Evolutionary conservation across 2,888 invertebrate genomes (phyloP).

Genomic region (Endomychus coccineus): DNA sequence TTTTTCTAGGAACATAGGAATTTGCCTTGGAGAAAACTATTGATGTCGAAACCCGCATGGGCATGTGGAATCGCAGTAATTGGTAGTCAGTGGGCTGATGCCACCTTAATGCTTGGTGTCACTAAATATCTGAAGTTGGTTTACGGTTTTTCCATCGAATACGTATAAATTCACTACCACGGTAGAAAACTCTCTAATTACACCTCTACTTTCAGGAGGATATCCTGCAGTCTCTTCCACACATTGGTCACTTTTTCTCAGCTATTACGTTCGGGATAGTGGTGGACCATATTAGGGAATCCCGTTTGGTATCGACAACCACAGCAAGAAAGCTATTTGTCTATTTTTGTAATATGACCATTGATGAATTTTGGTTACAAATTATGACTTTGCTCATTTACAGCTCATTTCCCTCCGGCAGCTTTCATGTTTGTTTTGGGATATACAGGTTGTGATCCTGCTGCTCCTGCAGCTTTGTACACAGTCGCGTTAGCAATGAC

Average conservation of each 20-base stretch:
- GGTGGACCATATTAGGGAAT: slow-evolving; percentile 49
- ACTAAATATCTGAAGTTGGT: slow-evolving; percentile 53
- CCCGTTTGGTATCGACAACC: slow-evolving; percentile 49
- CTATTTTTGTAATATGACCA: slow-evolving; percentile 44
- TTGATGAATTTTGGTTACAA: neutral
- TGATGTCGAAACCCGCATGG: slow-evolving; percentile 52
- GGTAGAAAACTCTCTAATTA: no score
- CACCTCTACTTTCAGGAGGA: slow-evolving; percentile 49
- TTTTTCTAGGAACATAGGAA: slow-evolving; percentile 38
- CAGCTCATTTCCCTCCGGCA: slow-evolving; percentile 53
- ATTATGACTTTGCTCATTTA: no score
- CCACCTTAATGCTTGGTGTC: slow-evolving; percentile 51
- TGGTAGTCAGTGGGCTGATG: slow-evolving; percentile 55
- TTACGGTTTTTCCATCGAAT: slow-evolving; percentile 52
- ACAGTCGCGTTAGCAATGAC: slow-evolving; percentile 51
- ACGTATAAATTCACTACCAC: slow-evolving; percentile 40
- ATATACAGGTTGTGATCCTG: slow-evolving; percentile 52
- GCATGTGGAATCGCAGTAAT: slow-evolving; percentile 52
- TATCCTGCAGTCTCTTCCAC: slow-evolving; percentile 49
- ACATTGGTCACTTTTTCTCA: slow-evolving; percentile 51
- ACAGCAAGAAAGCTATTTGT: slow-evolving; percentile 51
- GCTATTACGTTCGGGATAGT: slow-evolving; percentile 51
- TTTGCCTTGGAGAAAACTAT: slow-evolving; percentile 49
- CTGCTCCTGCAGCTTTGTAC: slow-evolving; percentile 51
- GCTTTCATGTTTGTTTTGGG: slow-evolving; percentile 53